phyloP scores from a whole-genome alignment of 64 coral and sea anemone species.

The Dendronephthya gigantea region DNA sequence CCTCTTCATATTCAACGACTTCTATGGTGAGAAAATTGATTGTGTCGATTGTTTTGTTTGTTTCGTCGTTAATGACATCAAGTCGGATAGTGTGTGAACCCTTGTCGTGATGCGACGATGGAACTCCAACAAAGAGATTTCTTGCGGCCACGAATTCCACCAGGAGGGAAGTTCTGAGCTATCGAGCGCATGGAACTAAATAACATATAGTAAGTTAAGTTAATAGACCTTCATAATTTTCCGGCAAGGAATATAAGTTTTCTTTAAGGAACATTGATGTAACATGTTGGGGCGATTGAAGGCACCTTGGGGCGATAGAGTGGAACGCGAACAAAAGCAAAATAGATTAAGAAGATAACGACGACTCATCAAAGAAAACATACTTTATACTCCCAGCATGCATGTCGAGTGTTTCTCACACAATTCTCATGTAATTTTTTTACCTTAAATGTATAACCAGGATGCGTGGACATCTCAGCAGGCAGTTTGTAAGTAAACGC shows the following conservation, averaged over 20 bases:
- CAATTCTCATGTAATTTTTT: background rate
- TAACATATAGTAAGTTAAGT: background rate
- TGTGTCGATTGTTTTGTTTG: background rate
- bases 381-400: background rate
- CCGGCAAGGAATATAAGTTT: too few species aligned
- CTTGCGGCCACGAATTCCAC: background rate
- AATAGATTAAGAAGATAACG: too few species aligned
- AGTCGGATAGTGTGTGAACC: background rate
- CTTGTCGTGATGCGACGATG: background rate
- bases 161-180: background rate
- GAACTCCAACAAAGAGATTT: background rate
- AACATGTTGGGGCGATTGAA: too few species aligned
- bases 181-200: background rate
- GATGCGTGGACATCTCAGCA: background rate
- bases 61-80: background rate
- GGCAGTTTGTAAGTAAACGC: background rate
- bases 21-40: background rate
- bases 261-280: too few species aligned
- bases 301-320: too few species aligned
- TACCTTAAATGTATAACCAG: background rate
- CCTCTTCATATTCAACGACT: slow-evolving; percentile 7
- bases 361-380: too few species aligned
- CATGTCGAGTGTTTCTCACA: background rate
- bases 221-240: too few species aligned
- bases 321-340: too few species aligned